Evolutionary conservation across 2,113 vertebrate species (phyloP).

Genomic region (cattle (Bos taurus)): ARS-UCD2.0 NC_037338.1:104969001-104969500

Average conservation of each 20-base stretch:
- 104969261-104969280: accelerated
- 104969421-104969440: no score
- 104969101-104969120: accelerated
- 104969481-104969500: neutral
- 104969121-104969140: neutral
- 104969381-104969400: neutral
- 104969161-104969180: neutral
- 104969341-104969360: neutral
- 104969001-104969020: neutral
- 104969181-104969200: neutral
- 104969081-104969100: accelerated
- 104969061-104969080: neutral
- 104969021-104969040: neutral
- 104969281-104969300: neutral
- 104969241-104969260: neutral
- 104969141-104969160: no score
- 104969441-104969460: neutral
- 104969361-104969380: neutral
- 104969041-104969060: neutral
- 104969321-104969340: neutral
- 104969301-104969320: accelerated
- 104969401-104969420: neutral
- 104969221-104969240: neutral
- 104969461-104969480: no score
- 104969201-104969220: neutral